These are phyloP conservation scores for Watsonalla binaria DNA, from an alignment of 2,888 invertebrate species.

Conservation along the genomic window DNA sequence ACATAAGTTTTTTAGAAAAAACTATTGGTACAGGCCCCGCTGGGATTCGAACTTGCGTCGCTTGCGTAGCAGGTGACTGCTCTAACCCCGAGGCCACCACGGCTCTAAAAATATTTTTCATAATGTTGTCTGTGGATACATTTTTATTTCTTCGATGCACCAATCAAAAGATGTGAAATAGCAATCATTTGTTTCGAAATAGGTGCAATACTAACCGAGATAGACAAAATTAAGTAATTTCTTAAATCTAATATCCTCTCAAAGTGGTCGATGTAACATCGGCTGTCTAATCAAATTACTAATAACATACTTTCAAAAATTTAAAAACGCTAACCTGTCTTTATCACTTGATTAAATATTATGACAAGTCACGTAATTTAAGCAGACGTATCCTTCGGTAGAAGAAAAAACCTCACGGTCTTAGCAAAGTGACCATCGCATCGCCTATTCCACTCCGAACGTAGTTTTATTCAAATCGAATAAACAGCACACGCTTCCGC, in stretches of 20 bases:
- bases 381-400: not conserved
- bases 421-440: constrained; percentile 10
- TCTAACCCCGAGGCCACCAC: too few relatives aligned
- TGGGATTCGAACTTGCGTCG: too few relatives aligned
- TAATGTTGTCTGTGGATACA: not conserved
- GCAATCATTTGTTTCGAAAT: not conserved
- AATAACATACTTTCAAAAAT: too few relatives aligned
- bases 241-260: too few relatives aligned
- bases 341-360: constrained; percentile 7
- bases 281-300: too few relatives aligned
- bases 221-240: not conserved
- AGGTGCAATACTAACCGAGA: not conserved
- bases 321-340: too few relatives aligned
- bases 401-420: constrained; percentile 10
- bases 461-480: constrained; percentile 29
- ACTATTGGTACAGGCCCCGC: too few relatives aligned
- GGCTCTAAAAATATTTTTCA: not conserved
- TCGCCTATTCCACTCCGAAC: constrained; percentile 25
- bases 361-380: constrained; percentile 18
- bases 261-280: too few relatives aligned
- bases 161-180: not conserved
- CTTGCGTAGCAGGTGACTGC: too few relatives aligned
- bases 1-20: too few relatives aligned
- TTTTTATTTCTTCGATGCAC: not conserved
- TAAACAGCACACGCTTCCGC: constrained; percentile 59